These are phyloP conservation scores for Sciurus vulgaris DNA, from an alignment of 2,797 vertebrate species.

Conservation along the genomic window DNA sequence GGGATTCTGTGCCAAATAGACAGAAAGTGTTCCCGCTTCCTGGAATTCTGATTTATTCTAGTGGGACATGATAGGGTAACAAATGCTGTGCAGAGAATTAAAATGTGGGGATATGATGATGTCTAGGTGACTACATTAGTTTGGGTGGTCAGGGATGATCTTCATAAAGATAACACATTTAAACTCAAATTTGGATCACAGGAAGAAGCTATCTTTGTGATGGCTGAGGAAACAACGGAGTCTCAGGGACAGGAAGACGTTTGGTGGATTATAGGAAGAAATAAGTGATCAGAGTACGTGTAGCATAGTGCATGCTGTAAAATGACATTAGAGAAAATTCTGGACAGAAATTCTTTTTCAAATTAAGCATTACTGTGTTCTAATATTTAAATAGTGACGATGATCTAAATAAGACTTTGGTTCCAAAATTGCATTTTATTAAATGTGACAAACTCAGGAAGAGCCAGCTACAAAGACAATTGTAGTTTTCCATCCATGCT, in stretches of 20 bases:
- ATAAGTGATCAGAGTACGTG: not conserved
- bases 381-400: not conserved
- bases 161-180: not conserved
- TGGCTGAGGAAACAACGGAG: not conserved
- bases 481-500: not conserved
- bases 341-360: not conserved
- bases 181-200: not conserved
- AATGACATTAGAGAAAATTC: not conserved
- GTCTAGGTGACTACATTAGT: not conserved
- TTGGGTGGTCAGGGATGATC: not conserved
- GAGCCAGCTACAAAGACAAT: not conserved
- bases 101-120: not conserved
- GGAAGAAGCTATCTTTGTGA: not conserved
- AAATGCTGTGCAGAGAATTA: not conserved
- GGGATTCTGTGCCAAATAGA: not conserved
- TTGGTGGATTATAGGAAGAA: not conserved
- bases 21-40: not conserved
- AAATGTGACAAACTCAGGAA: not conserved
- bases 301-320: not conserved
- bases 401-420: not conserved
- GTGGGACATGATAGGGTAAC: not conserved
- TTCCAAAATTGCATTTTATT: conserved; percentile 37
- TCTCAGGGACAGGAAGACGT: not conserved
- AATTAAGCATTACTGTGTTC: not conserved
- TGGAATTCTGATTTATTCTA: not conserved